These are phyloP conservation scores for Epinephelus coioides DNA, from an alignment of 2,797 vertebrate genomes.

Conservation along the genomic window DNA sequence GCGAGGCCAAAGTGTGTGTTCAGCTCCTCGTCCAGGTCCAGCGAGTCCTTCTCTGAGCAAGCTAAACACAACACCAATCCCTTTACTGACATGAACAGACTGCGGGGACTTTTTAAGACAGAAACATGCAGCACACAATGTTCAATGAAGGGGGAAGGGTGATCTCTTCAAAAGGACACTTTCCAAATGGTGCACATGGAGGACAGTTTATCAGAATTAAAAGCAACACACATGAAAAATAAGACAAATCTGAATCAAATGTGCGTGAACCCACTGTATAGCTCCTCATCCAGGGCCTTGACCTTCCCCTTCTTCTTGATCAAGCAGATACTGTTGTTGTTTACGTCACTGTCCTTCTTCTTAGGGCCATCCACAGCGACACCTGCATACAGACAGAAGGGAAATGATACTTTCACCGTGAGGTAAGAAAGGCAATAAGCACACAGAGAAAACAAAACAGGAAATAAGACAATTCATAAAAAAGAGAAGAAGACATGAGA, in stretches of 20 bases:
- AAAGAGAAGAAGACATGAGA: too few species aligned
- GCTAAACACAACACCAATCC: slow-evolving; percentile 8
- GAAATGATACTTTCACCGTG: neutral
- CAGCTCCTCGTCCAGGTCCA: slow-evolving; percentile 91
- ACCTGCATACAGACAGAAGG: slow-evolving; percentile 78
- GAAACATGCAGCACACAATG: neutral
- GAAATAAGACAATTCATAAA: too few species aligned
- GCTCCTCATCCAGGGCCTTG: slow-evolving; percentile 93
- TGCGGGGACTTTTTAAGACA: neutral
- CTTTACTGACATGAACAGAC: slow-evolving; percentile 15
- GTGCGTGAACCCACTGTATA: slow-evolving; percentile 89
- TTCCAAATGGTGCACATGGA: neutral
- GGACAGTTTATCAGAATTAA: neutral
- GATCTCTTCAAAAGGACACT: neutral
- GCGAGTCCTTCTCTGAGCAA: slow-evolving; percentile 89
- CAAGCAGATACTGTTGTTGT: slow-evolving; percentile 87
- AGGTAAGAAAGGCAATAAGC: neutral
- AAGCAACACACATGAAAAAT: neutral
- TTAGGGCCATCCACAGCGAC: slow-evolving; percentile 92
- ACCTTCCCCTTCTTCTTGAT: slow-evolving; percentile 97
- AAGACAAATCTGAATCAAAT: neutral
- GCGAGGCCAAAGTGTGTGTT: slow-evolving; percentile 94
- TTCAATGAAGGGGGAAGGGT: neutral
- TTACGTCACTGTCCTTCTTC: slow-evolving; percentile 84
- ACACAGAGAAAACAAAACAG: neutral